These are phyloP conservation scores for Paragorgia papillata DNA, from an alignment of 92 coral and sea anemone genomes.

Conservation along the genomic window DNA sequence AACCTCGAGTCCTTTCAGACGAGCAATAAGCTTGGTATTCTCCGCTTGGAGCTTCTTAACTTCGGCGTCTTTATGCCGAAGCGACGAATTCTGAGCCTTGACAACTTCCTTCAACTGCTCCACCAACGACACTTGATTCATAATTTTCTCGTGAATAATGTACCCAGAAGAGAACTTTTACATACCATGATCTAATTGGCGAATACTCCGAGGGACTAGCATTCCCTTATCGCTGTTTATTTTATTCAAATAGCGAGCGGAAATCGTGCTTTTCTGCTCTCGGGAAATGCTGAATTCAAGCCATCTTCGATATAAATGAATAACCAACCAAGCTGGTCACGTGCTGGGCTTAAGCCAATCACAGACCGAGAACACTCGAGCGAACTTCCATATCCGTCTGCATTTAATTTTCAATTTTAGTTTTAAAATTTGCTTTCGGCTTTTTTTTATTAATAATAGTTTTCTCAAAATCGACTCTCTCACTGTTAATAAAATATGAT, in stretches of 20 bases:
- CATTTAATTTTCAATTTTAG: background rate
- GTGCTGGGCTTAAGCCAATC: conserved; percentile 24
- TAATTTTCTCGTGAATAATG: background rate
- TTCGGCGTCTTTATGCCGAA: conserved; percentile 36
- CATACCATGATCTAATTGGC: background rate
- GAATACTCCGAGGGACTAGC: background rate
- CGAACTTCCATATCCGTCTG: background rate
- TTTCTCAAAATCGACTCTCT: too few species aligned
- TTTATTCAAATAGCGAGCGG: conserved; percentile 26
- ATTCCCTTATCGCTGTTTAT: conserved; percentile 21
- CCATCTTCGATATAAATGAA: conserved; percentile 29
- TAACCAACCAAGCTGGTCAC: conserved; percentile 17
- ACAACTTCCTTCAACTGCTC: conserved; percentile 37
- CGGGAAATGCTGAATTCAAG: conserved; percentile 22
- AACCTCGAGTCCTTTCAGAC: conserved; percentile 21
- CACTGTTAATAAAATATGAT: too few species aligned
- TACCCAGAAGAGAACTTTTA: background rate
- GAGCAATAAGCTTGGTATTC: conserved; percentile 15
- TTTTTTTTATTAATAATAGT: too few species aligned
- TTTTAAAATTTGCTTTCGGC: background rate
- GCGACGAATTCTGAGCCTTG: conserved; percentile 30
- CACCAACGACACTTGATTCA: conserved; percentile 42
- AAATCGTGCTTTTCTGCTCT: conserved; percentile 20
- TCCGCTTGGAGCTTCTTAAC: conserved; percentile 6
- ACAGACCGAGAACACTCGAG: background rate